Evolutionary conservation across 2,888 invertebrate genomes (phyloP).

Genomic region (Philhelius pedissequus): DNA sequence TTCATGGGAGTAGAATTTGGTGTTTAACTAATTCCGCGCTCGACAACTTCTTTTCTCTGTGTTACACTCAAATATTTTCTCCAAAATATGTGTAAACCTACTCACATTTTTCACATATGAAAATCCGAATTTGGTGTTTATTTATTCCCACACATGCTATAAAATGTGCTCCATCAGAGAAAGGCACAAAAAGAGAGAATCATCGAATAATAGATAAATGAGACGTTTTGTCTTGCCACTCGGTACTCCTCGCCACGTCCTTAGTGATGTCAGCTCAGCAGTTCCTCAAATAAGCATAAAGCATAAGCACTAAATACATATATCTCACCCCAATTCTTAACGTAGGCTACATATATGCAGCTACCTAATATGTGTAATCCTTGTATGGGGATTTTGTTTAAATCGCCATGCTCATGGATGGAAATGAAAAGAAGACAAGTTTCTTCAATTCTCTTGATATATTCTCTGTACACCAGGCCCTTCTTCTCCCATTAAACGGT

Average conservation of each 20-base stretch:
- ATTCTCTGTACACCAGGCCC: not conserved
- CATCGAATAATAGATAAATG: not conserved
- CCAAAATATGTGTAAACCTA: not conserved
- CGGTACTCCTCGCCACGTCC: too few species aligned
- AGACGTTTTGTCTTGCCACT: not conserved
- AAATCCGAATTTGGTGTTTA: not conserved
- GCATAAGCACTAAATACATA: not conserved
- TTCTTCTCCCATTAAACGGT: not conserved
- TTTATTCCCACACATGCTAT: not conserved
- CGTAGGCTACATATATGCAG: not conserved
- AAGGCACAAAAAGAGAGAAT: not conserved
- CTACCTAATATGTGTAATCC: not conserved
- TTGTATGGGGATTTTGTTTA: not conserved
- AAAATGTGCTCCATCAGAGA: not conserved
- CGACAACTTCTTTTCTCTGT: not conserved
- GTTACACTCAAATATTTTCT: not conserved
- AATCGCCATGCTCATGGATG: constrained; percentile 39
- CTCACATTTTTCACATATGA: not conserved
- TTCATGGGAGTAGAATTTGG: not conserved
- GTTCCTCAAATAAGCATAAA: not conserved
- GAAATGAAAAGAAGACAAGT: constrained; percentile 58
- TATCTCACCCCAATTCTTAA: not conserved
- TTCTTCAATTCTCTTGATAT: constrained; percentile 51
- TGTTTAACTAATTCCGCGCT: not conserved
- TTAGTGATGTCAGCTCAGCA: not conserved